These are phyloP conservation scores for Plagiodera versicolora DNA, from an alignment of 2,888 invertebrate species.

Conservation along the genomic window DNA sequence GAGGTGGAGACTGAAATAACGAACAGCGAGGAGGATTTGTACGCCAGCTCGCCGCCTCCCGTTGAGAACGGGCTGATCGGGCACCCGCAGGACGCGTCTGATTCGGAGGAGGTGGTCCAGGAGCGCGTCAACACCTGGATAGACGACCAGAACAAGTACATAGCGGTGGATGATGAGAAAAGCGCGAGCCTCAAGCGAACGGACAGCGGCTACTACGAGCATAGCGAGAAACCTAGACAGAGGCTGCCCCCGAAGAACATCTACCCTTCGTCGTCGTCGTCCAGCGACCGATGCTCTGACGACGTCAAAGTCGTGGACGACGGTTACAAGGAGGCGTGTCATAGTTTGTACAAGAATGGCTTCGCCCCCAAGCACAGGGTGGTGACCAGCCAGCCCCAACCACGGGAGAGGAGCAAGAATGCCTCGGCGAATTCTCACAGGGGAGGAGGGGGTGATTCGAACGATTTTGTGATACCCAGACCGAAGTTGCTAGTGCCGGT, in stretches of 20 bases:
- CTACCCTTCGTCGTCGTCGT: constrained; percentile 42
- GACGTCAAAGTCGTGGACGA: constrained; percentile 15
- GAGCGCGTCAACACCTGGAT: constrained; percentile 51
- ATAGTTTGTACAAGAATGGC: constrained; percentile 46
- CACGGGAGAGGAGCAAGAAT: constrained; percentile 22
- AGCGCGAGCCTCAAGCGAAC: constrained; percentile 39
- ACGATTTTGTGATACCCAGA: constrained; percentile 78
- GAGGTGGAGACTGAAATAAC: constrained; percentile 46
- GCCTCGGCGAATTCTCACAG: constrained; percentile 19
- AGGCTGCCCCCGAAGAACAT: constrained; percentile 51
- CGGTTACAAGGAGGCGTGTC: constrained; percentile 36
- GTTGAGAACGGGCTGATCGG: constrained; percentile 25
- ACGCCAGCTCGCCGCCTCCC: constrained; percentile 28
- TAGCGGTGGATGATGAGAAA: constrained; percentile 29
- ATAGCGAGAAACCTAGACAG: constrained; percentile 49
- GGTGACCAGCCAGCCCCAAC: constrained; percentile 20
- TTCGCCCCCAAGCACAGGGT: constrained; percentile 26
- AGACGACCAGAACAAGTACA: constrained; percentile 50
- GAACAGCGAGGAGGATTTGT: constrained; percentile 19
- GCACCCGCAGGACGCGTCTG: constrained; percentile 29
- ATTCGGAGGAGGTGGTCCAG: constrained; percentile 31
- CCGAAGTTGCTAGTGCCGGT: constrained; percentile 86
- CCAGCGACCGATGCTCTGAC: constrained; percentile 21
- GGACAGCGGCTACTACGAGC: constrained; percentile 51
- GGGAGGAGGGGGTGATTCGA: constrained; percentile 29